Percentiles rank a stretch among this genome's conserved stretches.
Evolutionary conservation across 2,797 vertebrate species (phyloP).

Genomic region (Ceyx erithaca): DNA sequence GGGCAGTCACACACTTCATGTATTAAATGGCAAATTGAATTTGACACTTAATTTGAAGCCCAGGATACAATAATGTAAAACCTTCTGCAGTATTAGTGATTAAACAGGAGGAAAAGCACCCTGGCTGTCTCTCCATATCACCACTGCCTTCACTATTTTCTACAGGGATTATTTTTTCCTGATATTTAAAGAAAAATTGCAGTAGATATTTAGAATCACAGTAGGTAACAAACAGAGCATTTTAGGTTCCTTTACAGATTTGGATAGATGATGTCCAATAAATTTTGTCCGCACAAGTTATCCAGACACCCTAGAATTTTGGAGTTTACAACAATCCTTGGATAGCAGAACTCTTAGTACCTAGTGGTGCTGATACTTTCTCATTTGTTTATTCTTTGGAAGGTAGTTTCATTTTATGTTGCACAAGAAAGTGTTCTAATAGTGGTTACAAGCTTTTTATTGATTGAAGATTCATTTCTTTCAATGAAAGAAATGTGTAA

Average conservation of each 20-base stretch:
- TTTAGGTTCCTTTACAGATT: background rate
- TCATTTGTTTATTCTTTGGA: background rate
- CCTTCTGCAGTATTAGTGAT: slow-evolving; percentile 53
- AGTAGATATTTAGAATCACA: background rate
- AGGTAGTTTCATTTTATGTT: background rate
- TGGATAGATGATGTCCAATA: background rate
- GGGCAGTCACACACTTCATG: slow-evolving; percentile 64
- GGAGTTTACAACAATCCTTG: background rate
- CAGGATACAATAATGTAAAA: slow-evolving; percentile 62
- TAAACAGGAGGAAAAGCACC: slow-evolving; percentile 17
- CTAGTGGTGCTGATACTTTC: background rate
- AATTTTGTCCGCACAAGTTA: background rate
- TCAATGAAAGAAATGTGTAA: background rate
- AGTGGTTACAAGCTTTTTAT: background rate
- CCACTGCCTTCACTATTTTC: background rate
- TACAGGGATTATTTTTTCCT: background rate
- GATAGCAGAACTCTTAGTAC: background rate
- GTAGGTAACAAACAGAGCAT: background rate
- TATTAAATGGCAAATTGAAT: slow-evolving; percentile 76
- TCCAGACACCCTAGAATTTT: background rate
- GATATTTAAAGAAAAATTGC: slow-evolving; percentile 12
- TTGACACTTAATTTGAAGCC: slow-evolving; percentile 80
- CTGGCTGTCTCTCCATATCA: background rate
- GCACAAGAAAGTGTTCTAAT: background rate
- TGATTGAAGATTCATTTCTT: background rate